phyloP scores from a whole-genome alignment of 1,140 invertebrate species.

The Hyles euphorbiae region DNA sequence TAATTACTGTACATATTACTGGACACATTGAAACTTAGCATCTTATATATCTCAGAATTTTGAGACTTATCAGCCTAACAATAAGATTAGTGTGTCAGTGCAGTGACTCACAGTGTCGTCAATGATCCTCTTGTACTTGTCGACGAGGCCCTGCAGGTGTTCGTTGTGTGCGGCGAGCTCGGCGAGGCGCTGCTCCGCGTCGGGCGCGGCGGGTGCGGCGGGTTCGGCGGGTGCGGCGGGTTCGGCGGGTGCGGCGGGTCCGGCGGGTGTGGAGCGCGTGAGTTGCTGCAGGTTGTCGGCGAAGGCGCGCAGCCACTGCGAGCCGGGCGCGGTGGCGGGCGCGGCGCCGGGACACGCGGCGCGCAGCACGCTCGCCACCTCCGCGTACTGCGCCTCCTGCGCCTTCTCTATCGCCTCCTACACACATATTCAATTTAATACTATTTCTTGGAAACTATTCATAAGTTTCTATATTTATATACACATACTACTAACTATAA shows the following conservation, averaged over 20 bases:
- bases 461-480: no score
- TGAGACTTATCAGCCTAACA: no score
- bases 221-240: neutral
- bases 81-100: no score
- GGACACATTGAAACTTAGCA: no score
- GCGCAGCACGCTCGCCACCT: slow-evolving; percentile 76
- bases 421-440: slow-evolving; percentile 3
- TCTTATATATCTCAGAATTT: no score
- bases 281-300: slow-evolving; percentile 60
- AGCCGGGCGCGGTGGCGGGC: slow-evolving; percentile 57
- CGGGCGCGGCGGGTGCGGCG: slow-evolving; percentile 9
- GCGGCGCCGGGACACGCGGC: slow-evolving; percentile 78
- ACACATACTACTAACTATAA: no score
- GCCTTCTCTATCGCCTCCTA: slow-evolving; percentile 73
- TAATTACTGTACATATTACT: no score
- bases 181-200: slow-evolving; percentile 27
- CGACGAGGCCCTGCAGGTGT: slow-evolving; percentile 79
- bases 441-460: no score
- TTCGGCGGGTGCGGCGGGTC: neutral
- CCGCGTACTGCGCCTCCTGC: slow-evolving; percentile 74
- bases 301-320: slow-evolving; percentile 76
- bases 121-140: slow-evolving; percentile 85
- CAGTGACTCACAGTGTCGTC: slow-evolving; percentile 80
- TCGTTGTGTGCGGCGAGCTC: slow-evolving; percentile 75
- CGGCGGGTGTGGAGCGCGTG: neutral